Evolutionary conservation across 2,888 invertebrate species (phyloP).

Genomic region (Pristionchus exspectatus): DNA sequence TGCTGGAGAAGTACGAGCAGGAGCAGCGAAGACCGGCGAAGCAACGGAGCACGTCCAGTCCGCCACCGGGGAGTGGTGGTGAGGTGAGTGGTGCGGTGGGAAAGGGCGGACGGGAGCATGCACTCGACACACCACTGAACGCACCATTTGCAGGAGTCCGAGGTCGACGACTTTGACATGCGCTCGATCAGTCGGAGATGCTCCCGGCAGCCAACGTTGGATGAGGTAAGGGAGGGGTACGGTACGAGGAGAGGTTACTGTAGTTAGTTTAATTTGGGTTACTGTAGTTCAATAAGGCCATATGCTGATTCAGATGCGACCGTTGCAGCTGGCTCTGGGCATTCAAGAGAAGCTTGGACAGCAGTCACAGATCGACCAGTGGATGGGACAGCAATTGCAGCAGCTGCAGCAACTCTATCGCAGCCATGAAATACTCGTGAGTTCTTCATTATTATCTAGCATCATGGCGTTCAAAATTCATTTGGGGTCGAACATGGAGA

Average conservation of each 20-base stretch:
- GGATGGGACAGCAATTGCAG: conserved; percentile 66
- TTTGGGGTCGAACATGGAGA: too few species aligned
- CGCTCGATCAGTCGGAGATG: conserved; percentile 61
- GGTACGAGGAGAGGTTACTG: background rate
- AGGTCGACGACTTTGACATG: conserved; percentile 63
- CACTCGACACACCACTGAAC: background rate
- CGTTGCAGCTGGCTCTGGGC: conserved; percentile 46
- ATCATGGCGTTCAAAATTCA: too few species aligned
- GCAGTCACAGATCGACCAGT: conserved; percentile 66
- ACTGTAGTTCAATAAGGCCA: background rate
- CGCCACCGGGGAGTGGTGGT: conserved; percentile 62
- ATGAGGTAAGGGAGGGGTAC: conserved; percentile 66
- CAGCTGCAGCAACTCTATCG: conserved; percentile 50
- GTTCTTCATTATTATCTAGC: too few species aligned
- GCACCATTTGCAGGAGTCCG: conserved; percentile 58
- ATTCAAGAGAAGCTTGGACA: conserved; percentile 62
- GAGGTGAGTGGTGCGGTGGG: conserved; percentile 29
- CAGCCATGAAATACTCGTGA: conserved; percentile 35
- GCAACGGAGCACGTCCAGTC: conserved; percentile 61
- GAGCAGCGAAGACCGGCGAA: conserved; percentile 64
- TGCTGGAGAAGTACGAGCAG: conserved; percentile 69
- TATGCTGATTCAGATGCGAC: background rate
- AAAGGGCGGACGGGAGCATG: background rate
- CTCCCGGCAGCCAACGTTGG: conserved; percentile 69
- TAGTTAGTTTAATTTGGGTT: background rate